Evolutionary conservation across 2,797 vertebrate species (phyloP).

Genomic region (Clarias fuscus): DNA sequence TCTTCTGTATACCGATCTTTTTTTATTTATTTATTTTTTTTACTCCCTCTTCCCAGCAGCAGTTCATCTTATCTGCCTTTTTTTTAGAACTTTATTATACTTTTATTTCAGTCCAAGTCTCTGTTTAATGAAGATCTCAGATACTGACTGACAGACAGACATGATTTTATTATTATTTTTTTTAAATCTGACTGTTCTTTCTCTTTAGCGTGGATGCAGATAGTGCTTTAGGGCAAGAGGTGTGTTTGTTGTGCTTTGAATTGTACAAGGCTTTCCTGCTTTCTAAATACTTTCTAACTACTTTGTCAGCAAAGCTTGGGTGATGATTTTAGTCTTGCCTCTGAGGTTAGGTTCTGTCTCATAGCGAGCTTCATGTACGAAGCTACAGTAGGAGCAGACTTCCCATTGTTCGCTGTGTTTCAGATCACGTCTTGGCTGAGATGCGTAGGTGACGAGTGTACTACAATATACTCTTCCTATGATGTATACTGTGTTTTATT

Average conservation of each 20-base stretch:
- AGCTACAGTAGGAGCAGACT: neutral
- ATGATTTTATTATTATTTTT: too few relatives aligned
- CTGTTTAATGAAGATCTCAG: neutral
- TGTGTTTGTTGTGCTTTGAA: constrained; percentile 9
- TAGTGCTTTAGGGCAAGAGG: neutral
- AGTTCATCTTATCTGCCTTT: too few relatives aligned
- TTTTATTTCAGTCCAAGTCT: neutral
- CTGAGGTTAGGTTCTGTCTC: neutral
- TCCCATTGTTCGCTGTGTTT: neutral
- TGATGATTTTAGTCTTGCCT: neutral
- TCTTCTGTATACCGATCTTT: neutral
- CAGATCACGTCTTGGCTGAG: neutral
- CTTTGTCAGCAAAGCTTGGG: neutral
- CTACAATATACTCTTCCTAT: neutral
- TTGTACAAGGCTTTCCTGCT: constrained; percentile 7
- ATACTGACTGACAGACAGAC: neutral
- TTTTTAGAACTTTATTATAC: neutral
- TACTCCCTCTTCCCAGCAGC: too few relatives aligned
- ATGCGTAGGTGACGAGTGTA: neutral
- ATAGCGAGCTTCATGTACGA: neutral
- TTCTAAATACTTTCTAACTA: neutral
- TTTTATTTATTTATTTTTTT: constrained; percentile 8
- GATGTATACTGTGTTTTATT: neutral
- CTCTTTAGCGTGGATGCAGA: neutral
- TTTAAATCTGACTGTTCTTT: neutral